These are phyloP conservation scores for Beris morrisii DNA, from an alignment of 2,888 invertebrate genomes.

Conservation along the genomic window DNA sequence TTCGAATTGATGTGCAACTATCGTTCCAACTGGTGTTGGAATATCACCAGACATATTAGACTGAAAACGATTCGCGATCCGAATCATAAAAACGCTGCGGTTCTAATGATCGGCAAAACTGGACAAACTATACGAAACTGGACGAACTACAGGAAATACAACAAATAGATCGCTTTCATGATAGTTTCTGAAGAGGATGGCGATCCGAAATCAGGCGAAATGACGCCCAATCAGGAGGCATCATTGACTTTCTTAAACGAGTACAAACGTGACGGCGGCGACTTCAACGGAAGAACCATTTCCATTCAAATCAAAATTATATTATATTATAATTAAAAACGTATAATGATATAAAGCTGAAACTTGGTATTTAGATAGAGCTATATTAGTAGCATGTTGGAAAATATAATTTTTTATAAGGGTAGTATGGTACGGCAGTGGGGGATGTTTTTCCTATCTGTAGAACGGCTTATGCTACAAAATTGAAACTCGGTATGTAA, in stretches of 20 bases:
- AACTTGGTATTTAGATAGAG: too few relatives aligned
- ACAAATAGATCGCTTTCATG: conserved; percentile 80
- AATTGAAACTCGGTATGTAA: too few relatives aligned
- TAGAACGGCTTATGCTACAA: too few relatives aligned
- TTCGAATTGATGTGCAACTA: conserved; percentile 93
- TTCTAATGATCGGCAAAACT: conserved; percentile 88
- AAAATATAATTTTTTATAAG: too few relatives aligned
- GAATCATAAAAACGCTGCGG: conserved; percentile 77
- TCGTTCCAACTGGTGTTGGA: conserved; percentile 96
- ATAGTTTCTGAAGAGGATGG: conserved; percentile 61
- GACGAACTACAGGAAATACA: conserved; percentile 92
- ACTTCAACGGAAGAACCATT: conserved; percentile 12
- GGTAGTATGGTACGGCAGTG: too few relatives aligned
- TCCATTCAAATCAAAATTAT: too few relatives aligned
- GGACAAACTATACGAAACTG: conserved; percentile 91
- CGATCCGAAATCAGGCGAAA: conserved; percentile 57
- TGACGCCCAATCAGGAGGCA: conserved; percentile 58
- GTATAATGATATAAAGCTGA: too few relatives aligned
- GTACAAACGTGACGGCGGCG: conserved; percentile 43
- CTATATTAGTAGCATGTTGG: too few relatives aligned
- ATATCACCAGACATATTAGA: conserved; percentile 93
- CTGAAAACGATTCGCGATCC: conserved; percentile 84
- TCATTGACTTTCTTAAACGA: conserved; percentile 61
- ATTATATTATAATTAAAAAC: too few relatives aligned
- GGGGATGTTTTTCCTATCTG: too few relatives aligned